phyloP scores from a whole-genome alignment of 2,888 invertebrate genomes.

The Pheosia tremula region DNA sequence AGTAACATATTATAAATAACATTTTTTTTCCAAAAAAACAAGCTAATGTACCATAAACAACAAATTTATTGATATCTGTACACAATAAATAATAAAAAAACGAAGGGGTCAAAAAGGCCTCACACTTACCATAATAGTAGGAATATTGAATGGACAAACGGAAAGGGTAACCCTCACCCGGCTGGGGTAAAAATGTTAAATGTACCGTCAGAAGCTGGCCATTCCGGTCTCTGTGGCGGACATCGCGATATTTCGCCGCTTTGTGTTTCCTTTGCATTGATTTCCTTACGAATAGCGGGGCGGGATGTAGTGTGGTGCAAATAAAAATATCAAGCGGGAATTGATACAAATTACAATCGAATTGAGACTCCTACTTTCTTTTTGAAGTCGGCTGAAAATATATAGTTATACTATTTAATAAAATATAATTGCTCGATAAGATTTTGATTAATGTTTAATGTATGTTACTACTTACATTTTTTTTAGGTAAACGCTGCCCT shows the following conservation, averaged over 20 bases:
- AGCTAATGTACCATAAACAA: slow-evolving; percentile 75
- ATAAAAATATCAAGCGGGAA: slow-evolving; percentile 15
- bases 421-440: neutral
- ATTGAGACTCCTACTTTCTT: too few relatives aligned
- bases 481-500: too few relatives aligned
- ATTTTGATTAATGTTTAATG: too few relatives aligned
- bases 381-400: too few relatives aligned
- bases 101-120: slow-evolving; percentile 71
- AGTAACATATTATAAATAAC: slow-evolving; percentile 1
- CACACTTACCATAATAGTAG: slow-evolving; percentile 67
- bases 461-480: too few relatives aligned
- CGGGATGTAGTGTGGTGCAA: slow-evolving; percentile 44
- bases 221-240: slow-evolving; percentile 74
- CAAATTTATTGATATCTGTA: slow-evolving; percentile 68
- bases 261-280: slow-evolving; percentile 76
- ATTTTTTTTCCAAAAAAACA: slow-evolving; percentile 43
- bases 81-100: slow-evolving; percentile 71
- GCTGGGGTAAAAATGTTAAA: slow-evolving; percentile 62
- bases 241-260: slow-evolving; percentile 73
- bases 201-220: slow-evolving; percentile 68
- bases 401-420: neutral
- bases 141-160: slow-evolving; percentile 65
- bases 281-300: slow-evolving; percentile 70
- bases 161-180: slow-evolving; percentile 53
- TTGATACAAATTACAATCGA: neutral